Conservation (phyloP, 2,113 vertebrate species). For the Pelodiscus sinensis region DNA sequence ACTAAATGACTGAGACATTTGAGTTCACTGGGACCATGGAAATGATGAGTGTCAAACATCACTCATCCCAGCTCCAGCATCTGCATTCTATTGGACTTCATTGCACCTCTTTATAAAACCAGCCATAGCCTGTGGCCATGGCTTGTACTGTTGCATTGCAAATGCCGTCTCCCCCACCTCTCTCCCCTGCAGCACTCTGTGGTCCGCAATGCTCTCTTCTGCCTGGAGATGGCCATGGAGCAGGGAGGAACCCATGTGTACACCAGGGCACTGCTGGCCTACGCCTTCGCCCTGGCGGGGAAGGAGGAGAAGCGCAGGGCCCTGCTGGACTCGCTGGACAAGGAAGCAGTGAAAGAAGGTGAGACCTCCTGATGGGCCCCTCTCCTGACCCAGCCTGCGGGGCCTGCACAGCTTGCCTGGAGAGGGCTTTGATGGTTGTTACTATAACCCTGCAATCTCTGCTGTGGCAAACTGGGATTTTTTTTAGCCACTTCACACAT, state of each 20-base stretch:
- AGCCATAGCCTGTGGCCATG: background rate
- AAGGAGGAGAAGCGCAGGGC: slow-evolving; percentile 38
- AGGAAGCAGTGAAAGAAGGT: slow-evolving; percentile 67
- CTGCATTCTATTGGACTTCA: background rate
- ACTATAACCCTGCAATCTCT: background rate
- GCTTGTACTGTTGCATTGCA: background rate
- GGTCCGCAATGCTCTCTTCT: slow-evolving; percentile 67
- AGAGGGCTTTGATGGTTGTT: background rate
- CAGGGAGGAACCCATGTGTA: slow-evolving; percentile 43
- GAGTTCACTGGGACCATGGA: background rate
- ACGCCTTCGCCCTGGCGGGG: slow-evolving; percentile 72
- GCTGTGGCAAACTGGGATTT: background rate
- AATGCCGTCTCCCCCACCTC: no score
- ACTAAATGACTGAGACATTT: background rate
- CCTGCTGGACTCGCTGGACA: slow-evolving; percentile 50
- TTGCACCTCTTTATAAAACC: background rate
- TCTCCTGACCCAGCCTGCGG: background rate
- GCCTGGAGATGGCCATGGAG: slow-evolving; percentile 37
- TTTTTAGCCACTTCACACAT: background rate
- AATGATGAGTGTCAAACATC: background rate
- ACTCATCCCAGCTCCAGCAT: background rate
- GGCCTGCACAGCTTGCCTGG: background rate
- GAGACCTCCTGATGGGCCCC: background rate
- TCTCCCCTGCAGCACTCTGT: no score
- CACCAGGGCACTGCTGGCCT: slow-evolving; percentile 71